Conservation (phyloP, 2,888 invertebrate genomes). For the Ormia ochracea region DNA sequence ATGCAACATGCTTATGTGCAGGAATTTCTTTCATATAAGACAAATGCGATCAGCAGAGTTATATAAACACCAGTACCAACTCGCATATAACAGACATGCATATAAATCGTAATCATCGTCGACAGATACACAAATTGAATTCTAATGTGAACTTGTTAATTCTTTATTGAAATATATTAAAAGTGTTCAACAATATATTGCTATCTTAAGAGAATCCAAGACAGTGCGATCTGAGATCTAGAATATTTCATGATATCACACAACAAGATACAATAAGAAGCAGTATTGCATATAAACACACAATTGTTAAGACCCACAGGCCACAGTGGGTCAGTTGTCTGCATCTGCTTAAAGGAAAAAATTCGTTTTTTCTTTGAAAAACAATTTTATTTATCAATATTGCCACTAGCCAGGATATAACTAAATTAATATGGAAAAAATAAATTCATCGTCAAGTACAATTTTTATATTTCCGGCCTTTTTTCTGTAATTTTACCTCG, state of each 20-base stretch:
- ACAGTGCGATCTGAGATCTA: constrained; percentile 59
- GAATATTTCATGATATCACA: constrained; percentile 43
- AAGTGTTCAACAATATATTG: constrained; percentile 38
- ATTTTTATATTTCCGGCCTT: too few species aligned
- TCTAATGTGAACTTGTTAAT: constrained; percentile 62
- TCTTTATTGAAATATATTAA: constrained; percentile 57
- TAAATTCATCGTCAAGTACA: too few species aligned
- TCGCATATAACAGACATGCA: not conserved
- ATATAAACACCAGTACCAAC: not conserved
- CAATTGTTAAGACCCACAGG: not conserved
- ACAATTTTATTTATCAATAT: too few species aligned
- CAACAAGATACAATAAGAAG: constrained; percentile 1
- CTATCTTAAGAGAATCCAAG: constrained; percentile 50
- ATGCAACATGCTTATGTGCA: constrained; percentile 39
- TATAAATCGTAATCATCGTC: constrained; percentile 17
- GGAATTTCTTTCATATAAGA: constrained; percentile 36
- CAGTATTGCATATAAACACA: not conserved
- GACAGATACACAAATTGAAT: constrained; percentile 61
- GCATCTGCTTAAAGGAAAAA: too few species aligned
- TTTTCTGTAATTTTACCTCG: too few species aligned
- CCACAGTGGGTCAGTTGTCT: too few species aligned
- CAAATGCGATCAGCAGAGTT: constrained; percentile 12
- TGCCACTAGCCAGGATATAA: too few species aligned
- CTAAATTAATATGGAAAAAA: too few species aligned
- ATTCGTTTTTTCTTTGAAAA: too few species aligned